These are phyloP conservation scores for Diplodus sargus DNA, from an alignment of 2,797 vertebrate genomes.

Conservation along the genomic window DNA sequence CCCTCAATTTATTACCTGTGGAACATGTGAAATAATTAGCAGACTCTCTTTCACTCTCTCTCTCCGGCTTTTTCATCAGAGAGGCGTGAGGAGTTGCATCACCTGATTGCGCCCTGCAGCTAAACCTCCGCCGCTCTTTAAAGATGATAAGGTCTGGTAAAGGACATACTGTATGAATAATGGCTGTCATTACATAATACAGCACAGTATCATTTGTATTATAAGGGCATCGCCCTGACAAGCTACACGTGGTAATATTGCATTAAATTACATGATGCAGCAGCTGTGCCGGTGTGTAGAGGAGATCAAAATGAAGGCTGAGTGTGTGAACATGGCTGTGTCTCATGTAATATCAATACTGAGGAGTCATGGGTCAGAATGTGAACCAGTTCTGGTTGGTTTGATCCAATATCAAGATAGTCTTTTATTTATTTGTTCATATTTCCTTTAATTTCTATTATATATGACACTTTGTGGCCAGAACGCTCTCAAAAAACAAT, in stretches of 20 bases:
- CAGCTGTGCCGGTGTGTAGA: neutral
- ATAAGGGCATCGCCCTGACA: neutral
- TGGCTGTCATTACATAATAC: slow-evolving; percentile 28
- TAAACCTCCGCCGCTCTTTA: slow-evolving; percentile 28
- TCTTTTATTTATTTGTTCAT: too few species aligned
- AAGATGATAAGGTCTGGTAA: slow-evolving; percentile 34
- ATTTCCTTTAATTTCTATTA: too few species aligned
- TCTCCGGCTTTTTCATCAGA: slow-evolving; percentile 64
- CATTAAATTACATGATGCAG: neutral
- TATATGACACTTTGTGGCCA: too few species aligned
- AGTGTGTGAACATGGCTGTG: too few species aligned
- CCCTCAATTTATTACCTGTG: slow-evolving; percentile 70
- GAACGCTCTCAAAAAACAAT: too few species aligned
- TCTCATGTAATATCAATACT: too few species aligned
- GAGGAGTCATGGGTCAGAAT: too few species aligned
- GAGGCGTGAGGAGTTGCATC: slow-evolving; percentile 57
- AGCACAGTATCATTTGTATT: slow-evolving; percentile 5
- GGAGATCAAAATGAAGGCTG: too few species aligned
- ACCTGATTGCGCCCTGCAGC: slow-evolving; percentile 56
- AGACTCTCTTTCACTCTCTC: slow-evolving; percentile 10
- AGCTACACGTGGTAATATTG: neutral
- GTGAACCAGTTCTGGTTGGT: too few species aligned
- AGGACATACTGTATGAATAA: slow-evolving; percentile 18
- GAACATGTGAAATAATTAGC: slow-evolving; percentile 67
- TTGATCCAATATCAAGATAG: too few species aligned